These are phyloP conservation scores for Pristionchus exspectatus DNA, from an alignment of 2,888 invertebrate species.

Conservation along the genomic window DNA sequence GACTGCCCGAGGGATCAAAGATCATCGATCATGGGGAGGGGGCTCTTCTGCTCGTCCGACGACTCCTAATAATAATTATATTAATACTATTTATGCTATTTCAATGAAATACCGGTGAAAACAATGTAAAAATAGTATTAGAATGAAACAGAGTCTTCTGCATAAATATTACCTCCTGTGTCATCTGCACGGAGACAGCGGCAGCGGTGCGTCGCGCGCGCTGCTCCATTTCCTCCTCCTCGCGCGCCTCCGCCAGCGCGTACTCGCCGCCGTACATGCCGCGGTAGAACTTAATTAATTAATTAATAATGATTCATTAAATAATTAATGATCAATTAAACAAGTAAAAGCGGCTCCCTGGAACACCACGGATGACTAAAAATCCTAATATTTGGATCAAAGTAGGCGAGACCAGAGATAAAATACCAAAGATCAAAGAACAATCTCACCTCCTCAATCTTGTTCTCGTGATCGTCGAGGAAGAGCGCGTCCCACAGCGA, in stretches of 20 bases:
- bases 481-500: conserved; percentile 48
- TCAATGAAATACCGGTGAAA: too few relatives aligned
- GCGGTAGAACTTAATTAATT: background rate
- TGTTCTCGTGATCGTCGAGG: conserved; percentile 8
- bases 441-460: background rate
- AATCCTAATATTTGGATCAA: too few relatives aligned
- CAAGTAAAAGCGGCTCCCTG: background rate
- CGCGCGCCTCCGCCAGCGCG: background rate
- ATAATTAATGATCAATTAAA: background rate
- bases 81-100: too few relatives aligned
- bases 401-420: background rate
- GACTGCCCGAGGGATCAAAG: background rate
- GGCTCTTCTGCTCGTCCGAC: background rate
- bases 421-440: background rate
- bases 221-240: background rate
- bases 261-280: background rate
- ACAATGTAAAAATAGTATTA: too few relatives aligned
- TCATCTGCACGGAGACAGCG: background rate
- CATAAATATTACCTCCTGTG: background rate
- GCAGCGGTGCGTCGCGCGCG: background rate
- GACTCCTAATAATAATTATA: too few relatives aligned
- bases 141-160: background rate
- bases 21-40: background rate
- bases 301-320: too few relatives aligned
- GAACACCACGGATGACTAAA: too few relatives aligned